These are phyloP conservation scores for Myopa testacea DNA, from an alignment of 2,888 invertebrate genomes.

Conservation along the genomic window DNA sequence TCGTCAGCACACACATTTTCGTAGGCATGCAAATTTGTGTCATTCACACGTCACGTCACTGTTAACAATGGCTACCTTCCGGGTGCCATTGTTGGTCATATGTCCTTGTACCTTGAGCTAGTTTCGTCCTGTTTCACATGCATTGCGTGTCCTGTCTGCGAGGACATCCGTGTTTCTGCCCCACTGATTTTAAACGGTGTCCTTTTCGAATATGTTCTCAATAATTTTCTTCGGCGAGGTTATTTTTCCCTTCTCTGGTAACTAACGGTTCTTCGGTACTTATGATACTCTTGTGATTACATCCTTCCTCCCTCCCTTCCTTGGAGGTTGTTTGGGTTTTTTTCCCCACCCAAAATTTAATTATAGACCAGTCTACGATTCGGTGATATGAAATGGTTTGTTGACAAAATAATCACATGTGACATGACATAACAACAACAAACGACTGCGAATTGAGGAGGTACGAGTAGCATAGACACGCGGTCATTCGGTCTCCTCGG, in stretches of 20 bases:
- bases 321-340: background rate
- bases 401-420: conserved; percentile 37
- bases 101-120: background rate
- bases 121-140: background rate
- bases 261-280: background rate
- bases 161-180: conserved; percentile 19
- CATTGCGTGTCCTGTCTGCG: background rate
- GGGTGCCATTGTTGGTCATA: background rate
- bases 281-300: conserved; percentile 5
- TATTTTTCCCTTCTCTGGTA: background rate
- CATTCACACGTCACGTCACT: background rate
- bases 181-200: conserved; percentile 33
- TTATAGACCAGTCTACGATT: conserved; percentile 7
- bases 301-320: background rate
- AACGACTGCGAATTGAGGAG: background rate
- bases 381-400: background rate
- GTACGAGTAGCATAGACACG: no score
- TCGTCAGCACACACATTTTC: conserved; percentile 25
- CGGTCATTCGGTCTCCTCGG: no score
- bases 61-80: background rate
- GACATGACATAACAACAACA: conserved; percentile 30
- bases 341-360: background rate
- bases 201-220: conserved; percentile 16
- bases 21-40: conserved; percentile 30
- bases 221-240: background rate